These are phyloP conservation scores for Leucophenga montana DNA, from an alignment of 2,888 invertebrate species.

Conservation along the genomic window DNA sequence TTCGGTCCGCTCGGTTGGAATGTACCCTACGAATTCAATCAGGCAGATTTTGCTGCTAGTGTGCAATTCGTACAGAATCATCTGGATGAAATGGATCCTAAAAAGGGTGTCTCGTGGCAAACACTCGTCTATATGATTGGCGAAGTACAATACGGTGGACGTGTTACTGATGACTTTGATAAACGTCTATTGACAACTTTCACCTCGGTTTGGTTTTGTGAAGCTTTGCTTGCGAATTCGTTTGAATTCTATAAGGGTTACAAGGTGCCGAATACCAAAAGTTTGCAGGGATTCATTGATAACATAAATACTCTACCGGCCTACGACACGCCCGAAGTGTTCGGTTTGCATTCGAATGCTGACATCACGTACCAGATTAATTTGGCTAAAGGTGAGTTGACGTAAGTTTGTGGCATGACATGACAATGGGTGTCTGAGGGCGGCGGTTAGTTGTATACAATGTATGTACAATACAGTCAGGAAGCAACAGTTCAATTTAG, in stretches of 20 bases:
- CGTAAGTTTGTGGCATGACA: neutral
- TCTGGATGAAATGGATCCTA: slow-evolving; percentile 96
- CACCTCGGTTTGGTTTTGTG: slow-evolving; percentile 96
- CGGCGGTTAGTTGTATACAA: neutral
- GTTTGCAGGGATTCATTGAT: slow-evolving; percentile 85
- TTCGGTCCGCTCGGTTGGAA: slow-evolving; percentile 98
- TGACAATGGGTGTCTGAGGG: neutral
- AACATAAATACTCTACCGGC: slow-evolving; percentile 89
- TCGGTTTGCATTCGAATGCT: slow-evolving; percentile 96
- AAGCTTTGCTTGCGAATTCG: slow-evolving; percentile 86
- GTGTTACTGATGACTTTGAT: slow-evolving; percentile 98
- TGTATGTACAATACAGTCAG: slow-evolving; percentile 7
- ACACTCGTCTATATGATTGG: slow-evolving; percentile 98
- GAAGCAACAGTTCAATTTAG: slow-evolving; percentile 10
- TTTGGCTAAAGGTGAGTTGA: slow-evolving; percentile 84
- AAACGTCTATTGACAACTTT: slow-evolving; percentile 94
- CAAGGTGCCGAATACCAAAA: slow-evolving; percentile 89
- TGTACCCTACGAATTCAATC: slow-evolving; percentile 93
- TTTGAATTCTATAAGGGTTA: slow-evolving; percentile 96
- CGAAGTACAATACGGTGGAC: slow-evolving; percentile 89
- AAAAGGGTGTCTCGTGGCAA: slow-evolving; percentile 97
- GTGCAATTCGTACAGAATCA: slow-evolving; percentile 98
- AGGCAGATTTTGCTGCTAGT: slow-evolving; percentile 95
- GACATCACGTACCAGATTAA: slow-evolving; percentile 99
- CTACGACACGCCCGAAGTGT: slow-evolving; percentile 94